A percentile compares a stretch with the other conserved stretches of the same genome.
phyloP scores from a whole-genome alignment of 2,797 vertebrate species.

The Esox masquinongy region DNA sequence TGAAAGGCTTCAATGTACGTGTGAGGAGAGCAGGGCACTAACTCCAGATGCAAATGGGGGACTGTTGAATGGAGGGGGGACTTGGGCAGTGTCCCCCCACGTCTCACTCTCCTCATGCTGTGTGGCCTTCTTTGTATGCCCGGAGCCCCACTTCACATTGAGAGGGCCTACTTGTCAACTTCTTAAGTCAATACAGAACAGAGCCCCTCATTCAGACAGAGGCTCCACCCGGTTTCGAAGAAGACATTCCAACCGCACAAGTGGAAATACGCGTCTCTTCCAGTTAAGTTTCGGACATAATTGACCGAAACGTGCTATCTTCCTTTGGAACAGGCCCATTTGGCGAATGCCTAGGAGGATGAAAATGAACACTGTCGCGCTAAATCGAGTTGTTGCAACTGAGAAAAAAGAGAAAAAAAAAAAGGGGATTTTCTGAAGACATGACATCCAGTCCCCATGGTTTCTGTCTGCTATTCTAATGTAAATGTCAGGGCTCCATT shows the following conservation, averaged over 20 bases:
- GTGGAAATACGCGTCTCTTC: constrained; percentile 34
- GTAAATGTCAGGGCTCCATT: constrained; percentile 39
- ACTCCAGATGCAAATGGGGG: constrained; percentile 58
- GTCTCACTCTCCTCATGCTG: constrained; percentile 53
- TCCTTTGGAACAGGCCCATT: constrained; percentile 52
- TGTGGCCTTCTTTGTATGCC: constrained; percentile 71
- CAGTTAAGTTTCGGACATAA: constrained; percentile 52
- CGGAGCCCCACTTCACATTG: constrained; percentile 71
- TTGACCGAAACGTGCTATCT: constrained; percentile 45
- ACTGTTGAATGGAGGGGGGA: constrained; percentile 61
- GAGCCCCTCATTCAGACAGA: constrained; percentile 68
- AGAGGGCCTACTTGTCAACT: constrained; percentile 71
- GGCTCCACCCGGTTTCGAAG: constrained; percentile 58
- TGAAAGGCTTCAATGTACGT: constrained; percentile 9
- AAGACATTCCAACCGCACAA: constrained; percentile 66
- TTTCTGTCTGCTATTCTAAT: constrained; percentile 52
- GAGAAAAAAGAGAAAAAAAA: constrained; percentile 35
- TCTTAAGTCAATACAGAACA: constrained; percentile 76
- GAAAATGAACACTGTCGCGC: constrained; percentile 45
- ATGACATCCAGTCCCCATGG: constrained; percentile 52
- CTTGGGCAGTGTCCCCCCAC: constrained; percentile 34
- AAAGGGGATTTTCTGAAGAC: constrained; percentile 22
- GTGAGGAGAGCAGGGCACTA: constrained; percentile 49
- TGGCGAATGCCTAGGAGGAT: constrained; percentile 41
- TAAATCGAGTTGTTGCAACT: constrained; percentile 55